Conservation (phyloP, 1,140 invertebrate species). For the Drosophila truncata region DNA sequence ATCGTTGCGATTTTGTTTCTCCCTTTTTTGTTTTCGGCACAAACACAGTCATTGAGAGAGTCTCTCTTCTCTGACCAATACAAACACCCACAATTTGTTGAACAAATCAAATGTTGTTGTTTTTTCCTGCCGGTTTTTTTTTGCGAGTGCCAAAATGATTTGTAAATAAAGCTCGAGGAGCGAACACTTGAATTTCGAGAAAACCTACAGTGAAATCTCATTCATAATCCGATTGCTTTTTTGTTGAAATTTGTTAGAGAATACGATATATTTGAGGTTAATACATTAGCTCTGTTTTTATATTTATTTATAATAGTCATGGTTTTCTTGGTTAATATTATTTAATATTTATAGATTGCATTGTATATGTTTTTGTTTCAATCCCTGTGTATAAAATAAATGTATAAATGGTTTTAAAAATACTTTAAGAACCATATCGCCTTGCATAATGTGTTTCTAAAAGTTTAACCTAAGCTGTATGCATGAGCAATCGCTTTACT, state of each 20-base stretch:
- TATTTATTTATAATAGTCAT: no score
- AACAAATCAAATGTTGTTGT: constrained; percentile 52
- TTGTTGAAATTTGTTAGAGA: neutral
- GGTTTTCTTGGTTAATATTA: neutral
- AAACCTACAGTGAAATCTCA: constrained; percentile 23
- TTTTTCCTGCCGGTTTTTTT: constrained; percentile 23
- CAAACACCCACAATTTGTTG: constrained; percentile 25
- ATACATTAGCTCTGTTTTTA: neutral
- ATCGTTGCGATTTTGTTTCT: constrained; percentile 62
- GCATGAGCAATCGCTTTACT: neutral
- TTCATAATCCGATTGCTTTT: constrained; percentile 14
- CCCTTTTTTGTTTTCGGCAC: constrained; percentile 47
- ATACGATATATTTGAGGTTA: neutral
- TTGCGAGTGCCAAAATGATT: constrained; percentile 57
- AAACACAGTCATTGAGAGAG: constrained; percentile 1
- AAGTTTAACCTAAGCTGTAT: neutral
- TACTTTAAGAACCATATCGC: neutral
- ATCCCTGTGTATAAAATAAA: no score
- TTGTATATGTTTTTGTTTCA: no score
- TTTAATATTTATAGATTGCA: no score
- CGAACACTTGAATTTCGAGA: constrained; percentile 31
- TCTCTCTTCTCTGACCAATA: constrained; percentile 2
- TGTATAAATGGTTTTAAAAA: neutral
- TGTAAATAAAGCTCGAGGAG: constrained; percentile 49
- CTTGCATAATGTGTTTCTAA: neutral